Base-by-base conservation (phyloP, 2,888 invertebrate species). In the Ormyrus labotus region DNA sequence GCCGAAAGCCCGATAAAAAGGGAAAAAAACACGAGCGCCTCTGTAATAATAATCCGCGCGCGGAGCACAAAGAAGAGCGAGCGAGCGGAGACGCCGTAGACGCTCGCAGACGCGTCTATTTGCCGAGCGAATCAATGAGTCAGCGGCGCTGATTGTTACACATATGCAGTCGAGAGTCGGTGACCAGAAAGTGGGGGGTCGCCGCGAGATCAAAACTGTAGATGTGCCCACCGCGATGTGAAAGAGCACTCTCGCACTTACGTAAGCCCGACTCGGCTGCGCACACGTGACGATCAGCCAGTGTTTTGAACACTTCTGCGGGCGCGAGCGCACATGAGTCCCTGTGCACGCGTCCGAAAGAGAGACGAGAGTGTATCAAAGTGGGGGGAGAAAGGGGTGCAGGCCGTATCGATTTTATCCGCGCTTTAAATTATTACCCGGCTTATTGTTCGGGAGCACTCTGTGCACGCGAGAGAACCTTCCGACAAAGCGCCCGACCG, bases 341-440 rank as follows among this genome's bases (percentile, higher is more conserved):
- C 10, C n/a, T 13, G 45, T 50, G 53, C 34, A 11, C 61, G 53
- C 53, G 63, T 13, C 51, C 19, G 9, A 11, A 34, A 7, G 10
- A 11, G 34, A 19, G 34, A 51, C 34, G 9, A 34, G 50, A 5
- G 58, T 53, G 9, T 45, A 51, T 57, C 57, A 48, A 34, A 53
- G 34, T 48, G 6, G 13, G 71, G 6, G 82, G 81, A 68, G 34
- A 80, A 82, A 81, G 84, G 84, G 85, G 78, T 80, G 71, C 34
- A 34, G 34, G 74, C 45, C n/a, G 65, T 85, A 88, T 88, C 85
- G 88, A 89, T 89, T 88, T 87, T 87, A 88, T 88, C 82, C 85
- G 83, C 83, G 84, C 86, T 87, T 87, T 86, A 85, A 86, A 87
- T 88, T 86, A 87, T 88, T 86, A 85, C 84, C 87, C 85, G 84